Base-by-base conservation (phyloP, 2,113 vertebrate genomes). In the Morphnarchus princeps region DNA sequence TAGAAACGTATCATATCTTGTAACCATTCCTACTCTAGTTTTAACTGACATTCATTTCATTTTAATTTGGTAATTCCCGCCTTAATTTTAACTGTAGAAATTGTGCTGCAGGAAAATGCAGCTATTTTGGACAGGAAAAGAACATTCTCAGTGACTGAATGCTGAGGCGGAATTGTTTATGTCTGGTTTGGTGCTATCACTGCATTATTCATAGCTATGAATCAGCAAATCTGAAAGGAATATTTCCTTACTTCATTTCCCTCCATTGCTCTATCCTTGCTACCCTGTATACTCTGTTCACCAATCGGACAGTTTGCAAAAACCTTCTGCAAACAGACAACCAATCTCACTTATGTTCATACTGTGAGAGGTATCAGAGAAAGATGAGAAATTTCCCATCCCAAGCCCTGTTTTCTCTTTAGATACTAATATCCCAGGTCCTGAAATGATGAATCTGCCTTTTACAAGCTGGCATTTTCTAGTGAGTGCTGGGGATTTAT, bases 161-260 rank as follows among this genome's bases (percentile, higher is more conserved):
- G 71, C 52, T 93, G 92, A 94, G 9, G 14, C 38, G 80, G 80
- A 96, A 77, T 89, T 94, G 77, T 96, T 93, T 73, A 86, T 95
- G 70, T 84, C 58, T 91, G 79, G n/a, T 95, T 96, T 95, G 77
- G 80, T 95, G 92, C 77, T 93, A 52, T 67, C 65, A 47, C 74
- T 95, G 76, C 77, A 92, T 95, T 96, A 97, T 91, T 96, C 94
- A 96, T 89, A 93, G 89, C 78, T 97, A 87, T 97, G 96, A 98
- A 97, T 97, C 97, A 97, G 97, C 96, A 97, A 82, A 97, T 95
- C 90, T 26, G 90, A 98, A 98, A 98, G 71, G 90, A 95, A 92
- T 96, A 92, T 82, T 97, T 97, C 76, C 95, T 95, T 93, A 87
- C 78, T 96, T 91, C 83, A 94, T 96, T 97, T 97, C 79, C 57